phyloP scores from a whole-genome alignment of 2,797 vertebrate genomes.

The Diplodus sargus region DNA sequence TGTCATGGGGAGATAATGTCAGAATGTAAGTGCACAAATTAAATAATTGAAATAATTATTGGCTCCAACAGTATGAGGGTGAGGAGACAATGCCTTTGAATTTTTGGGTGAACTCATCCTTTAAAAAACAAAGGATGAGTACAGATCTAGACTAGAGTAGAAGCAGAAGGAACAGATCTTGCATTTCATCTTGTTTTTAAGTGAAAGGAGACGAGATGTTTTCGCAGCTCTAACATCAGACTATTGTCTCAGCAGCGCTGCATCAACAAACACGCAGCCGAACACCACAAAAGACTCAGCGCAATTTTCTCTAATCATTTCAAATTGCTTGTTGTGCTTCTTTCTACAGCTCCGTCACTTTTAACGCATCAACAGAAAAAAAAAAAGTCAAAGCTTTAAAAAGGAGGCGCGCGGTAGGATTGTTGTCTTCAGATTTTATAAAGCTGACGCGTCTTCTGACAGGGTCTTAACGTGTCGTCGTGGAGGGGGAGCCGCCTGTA shows the following conservation, averaged over 20 bases:
- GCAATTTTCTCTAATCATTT: constrained; percentile 58
- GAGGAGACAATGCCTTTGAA: too few relatives aligned
- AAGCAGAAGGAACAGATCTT: not conserved
- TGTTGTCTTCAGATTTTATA: constrained; percentile 6
- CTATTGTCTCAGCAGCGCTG: constrained; percentile 31
- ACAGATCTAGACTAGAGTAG: not conserved
- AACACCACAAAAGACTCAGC: constrained; percentile 11
- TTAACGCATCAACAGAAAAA: constrained; percentile 4
- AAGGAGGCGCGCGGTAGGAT: constrained; percentile 1
- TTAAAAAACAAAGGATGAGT: not conserved
- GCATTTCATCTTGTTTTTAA: not conserved
- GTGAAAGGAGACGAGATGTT: not conserved
- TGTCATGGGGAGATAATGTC: too few relatives aligned
- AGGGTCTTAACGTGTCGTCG: constrained; percentile 3
- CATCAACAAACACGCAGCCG: constrained; percentile 36
- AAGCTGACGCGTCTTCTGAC: constrained; percentile 22
- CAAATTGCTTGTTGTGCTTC: constrained; percentile 47
- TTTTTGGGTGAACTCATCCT: not conserved
- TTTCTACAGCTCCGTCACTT: constrained; percentile 34
- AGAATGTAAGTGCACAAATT: too few relatives aligned
- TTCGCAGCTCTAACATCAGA: not conserved
- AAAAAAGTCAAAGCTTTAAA: not conserved
- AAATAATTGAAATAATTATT: too few relatives aligned
- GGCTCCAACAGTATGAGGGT: too few relatives aligned
- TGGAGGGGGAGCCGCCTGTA: not conserved